Evolutionary conservation across 2,797 vertebrate genomes (phyloP).

Genomic region (Amniataba percoides): DNA sequence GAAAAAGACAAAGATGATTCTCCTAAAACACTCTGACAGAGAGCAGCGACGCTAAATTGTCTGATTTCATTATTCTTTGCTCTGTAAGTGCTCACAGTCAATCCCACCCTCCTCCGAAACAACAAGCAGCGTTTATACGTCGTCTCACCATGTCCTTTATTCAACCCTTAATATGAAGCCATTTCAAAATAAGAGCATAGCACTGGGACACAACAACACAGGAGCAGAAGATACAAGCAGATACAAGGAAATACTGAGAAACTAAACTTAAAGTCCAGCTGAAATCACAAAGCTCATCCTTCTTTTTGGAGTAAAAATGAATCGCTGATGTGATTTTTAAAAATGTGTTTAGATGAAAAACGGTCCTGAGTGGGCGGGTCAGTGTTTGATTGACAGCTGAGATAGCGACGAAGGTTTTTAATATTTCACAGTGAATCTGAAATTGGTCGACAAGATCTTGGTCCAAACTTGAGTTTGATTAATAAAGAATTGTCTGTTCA

Average conservation of each 20-base stretch:
- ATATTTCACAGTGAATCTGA: neutral
- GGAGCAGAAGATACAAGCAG: constrained; percentile 23
- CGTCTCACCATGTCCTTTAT: constrained; percentile 42
- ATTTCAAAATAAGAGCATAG: constrained; percentile 47
- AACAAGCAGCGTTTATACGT: neutral
- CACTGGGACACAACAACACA: constrained; percentile 34
- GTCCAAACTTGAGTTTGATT: no score
- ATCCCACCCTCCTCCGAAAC: constrained; percentile 17
- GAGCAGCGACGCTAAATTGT: constrained; percentile 40
- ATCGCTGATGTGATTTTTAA: neutral
- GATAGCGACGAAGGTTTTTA: neutral
- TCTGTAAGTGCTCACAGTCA: constrained; percentile 38
- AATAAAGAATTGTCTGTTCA: no score
- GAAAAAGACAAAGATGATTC: constrained; percentile 33
- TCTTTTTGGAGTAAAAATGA: neutral
- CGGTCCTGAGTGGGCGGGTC: no score
- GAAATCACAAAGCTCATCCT: constrained; percentile 1
- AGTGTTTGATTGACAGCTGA: neutral
- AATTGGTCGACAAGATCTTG: no score
- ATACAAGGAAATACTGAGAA: constrained; percentile 27
- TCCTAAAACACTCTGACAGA: constrained; percentile 36
- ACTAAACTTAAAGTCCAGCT: constrained; percentile 40
- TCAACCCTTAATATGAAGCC: constrained; percentile 32
- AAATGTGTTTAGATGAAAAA: no score
- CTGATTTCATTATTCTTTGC: constrained; percentile 53